Base-by-base conservation (phyloP, 1,140 invertebrate species). In the Euura lappo region DNA sequence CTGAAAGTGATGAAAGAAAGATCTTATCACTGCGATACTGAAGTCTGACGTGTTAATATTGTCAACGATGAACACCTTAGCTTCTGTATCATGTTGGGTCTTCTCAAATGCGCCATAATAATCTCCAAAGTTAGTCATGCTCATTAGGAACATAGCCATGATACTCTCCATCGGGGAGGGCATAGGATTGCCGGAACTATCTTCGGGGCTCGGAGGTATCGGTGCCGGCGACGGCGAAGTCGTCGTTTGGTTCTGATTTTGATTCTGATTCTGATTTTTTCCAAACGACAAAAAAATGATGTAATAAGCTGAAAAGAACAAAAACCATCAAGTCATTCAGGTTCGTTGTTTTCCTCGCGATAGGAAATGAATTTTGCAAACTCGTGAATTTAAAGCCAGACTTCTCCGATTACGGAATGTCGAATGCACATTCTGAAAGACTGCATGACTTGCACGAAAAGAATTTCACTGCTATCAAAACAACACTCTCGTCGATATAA, bases 101-200 rank as follows among this genome's bases (percentile, higher is more conserved):
- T 92, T 91, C 73, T 94, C 93, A 84, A 99, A 96, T 0, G 95
- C 93, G 2, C 92, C 91, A 83, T 97, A 99, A 80, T 98, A 97
- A 83, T 97, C 96, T 0, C 95, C 97, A 83, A 99, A 99, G 76
- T 98, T 98, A 2, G 97, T 97, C 77, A 99, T 90, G 0, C 97
- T 99, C 96, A 99, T 98, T 44, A 99, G 90, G 82, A 99, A 99
- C 96, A 99, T 98, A 2, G 95, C 95, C 91, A 99, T 96, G 7
- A 99, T 91, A 8, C 97, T 96, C 85, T 99, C 97, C 84, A 95
- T 93, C 0, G 97, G 95, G 11, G 93, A 96, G 0, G 94, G 93
- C 91, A 97, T 94, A 1, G 95, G 95, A 88, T 97, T 97, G 43
- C 91, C 90, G 77, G 84, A 28, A 28, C 28, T 28, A 28, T 28